A percentile compares a stretch with the other conserved stretches of the same genome.
phyloP scores from a whole-genome alignment of 2,797 vertebrate species.

The Brachyrhaphis roseni region DNA sequence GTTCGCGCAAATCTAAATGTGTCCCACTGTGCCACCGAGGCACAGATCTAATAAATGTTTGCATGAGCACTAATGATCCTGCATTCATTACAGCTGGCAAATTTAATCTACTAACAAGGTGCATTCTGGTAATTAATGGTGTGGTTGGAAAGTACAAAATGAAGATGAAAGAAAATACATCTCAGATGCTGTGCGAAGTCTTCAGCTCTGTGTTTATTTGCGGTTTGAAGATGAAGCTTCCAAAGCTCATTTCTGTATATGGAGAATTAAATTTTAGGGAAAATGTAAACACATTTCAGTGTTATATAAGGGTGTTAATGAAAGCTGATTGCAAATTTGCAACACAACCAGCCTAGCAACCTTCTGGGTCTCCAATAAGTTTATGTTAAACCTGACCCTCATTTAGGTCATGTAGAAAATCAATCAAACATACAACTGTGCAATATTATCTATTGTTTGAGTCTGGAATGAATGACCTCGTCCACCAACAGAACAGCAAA shows the following conservation, averaged over 20 bases:
- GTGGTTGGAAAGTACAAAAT: constrained; percentile 44
- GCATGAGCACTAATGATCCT: constrained; percentile 46
- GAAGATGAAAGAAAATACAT: constrained; percentile 49
- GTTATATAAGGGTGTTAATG: not conserved
- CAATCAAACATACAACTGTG: not conserved
- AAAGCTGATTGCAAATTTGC: not conserved
- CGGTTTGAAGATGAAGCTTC: constrained; percentile 11
- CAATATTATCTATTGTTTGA: not conserved
- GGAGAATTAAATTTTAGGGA: constrained; percentile 7
- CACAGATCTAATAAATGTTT: constrained; percentile 45
- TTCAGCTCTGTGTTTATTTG: constrained; percentile 4
- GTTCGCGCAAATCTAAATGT: constrained; percentile 29
- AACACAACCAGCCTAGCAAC: not conserved
- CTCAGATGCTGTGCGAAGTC: constrained; percentile 11
- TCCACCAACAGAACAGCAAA: too few species aligned
- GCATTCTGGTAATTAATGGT: constrained; percentile 58
- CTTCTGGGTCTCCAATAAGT: not conserved
- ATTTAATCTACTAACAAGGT: constrained; percentile 49
- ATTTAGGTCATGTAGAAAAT: not conserved
- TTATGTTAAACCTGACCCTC: not conserved
- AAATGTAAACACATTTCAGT: constrained; percentile 10
- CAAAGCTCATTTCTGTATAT: constrained; percentile 2
- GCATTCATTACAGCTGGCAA: constrained; percentile 47
- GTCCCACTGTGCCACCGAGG: constrained; percentile 33
- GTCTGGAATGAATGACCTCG: not conserved